Percentiles rank a stretch among this genome's conserved stretches.
Evolutionary conservation across 2,113 vertebrate genomes (phyloP).

Genomic region (Meleagris gallopavo): DNA sequence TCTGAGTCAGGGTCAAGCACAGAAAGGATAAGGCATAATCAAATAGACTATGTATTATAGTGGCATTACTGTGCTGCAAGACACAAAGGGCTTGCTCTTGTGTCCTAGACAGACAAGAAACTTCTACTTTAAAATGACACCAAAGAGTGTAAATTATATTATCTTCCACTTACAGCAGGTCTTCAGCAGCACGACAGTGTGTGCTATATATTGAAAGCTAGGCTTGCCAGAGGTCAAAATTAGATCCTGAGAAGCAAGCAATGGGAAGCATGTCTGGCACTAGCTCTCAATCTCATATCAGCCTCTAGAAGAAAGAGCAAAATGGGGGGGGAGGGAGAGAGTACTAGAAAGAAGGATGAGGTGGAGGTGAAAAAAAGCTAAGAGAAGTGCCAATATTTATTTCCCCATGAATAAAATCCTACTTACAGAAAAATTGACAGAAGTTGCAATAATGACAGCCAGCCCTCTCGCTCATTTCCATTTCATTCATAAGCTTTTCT

Average conservation of each 20-base stretch:
- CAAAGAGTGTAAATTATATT: not conserved
- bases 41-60: not conserved
- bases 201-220: not conserved
- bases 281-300: not conserved
- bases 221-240: conserved; percentile 45
- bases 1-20: fast-evolving
- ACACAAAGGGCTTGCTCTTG: not conserved
- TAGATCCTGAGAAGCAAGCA: conserved; percentile 31
- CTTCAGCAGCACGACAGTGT: not conserved
- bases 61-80: not conserved
- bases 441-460: not conserved
- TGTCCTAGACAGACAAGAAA: not conserved
- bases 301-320: not conserved
- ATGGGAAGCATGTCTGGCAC: conserved; percentile 45
- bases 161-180: not conserved
- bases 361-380: not conserved
- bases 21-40: not conserved
- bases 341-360: not conserved
- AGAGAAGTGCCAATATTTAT: fast-evolving
- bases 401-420: not conserved
- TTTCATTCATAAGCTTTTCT: not conserved
- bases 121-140: not conserved
- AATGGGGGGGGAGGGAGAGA: not conserved
- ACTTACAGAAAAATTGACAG: not conserved
- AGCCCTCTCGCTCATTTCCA: not conserved